Evolutionary conservation across 2,888 invertebrate genomes (phyloP).

Genomic region (Herminia tarsipennalis): DNA sequence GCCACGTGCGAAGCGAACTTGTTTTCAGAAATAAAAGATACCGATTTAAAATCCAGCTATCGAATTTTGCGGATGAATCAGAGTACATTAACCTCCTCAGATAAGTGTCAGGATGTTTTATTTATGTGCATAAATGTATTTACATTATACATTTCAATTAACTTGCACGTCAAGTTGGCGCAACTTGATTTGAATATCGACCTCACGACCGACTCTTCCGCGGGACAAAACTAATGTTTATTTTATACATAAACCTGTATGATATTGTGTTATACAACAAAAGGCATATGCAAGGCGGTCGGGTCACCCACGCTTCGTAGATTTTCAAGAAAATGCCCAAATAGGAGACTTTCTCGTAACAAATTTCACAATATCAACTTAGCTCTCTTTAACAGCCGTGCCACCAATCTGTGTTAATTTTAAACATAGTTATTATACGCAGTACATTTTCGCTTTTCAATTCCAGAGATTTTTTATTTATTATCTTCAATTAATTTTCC

Average conservation of each 20-base stretch:
- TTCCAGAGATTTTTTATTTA: too few relatives aligned
- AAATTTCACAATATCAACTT: too few relatives aligned
- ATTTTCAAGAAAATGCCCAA: conserved; percentile 17
- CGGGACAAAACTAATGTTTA: conserved; percentile 35
- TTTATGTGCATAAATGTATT: conserved; percentile 59
- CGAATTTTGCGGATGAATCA: conserved; percentile 55
- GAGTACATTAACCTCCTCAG: conserved; percentile 53
- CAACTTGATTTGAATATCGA: conserved; percentile 74
- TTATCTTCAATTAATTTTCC: too few relatives aligned
- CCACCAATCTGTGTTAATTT: too few relatives aligned
- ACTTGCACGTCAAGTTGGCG: conserved; percentile 66
- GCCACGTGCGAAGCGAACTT: too few relatives aligned
- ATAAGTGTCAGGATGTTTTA: conserved; percentile 43
- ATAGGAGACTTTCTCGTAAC: conserved; percentile 26
- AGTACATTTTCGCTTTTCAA: too few relatives aligned
- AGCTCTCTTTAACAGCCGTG: too few relatives aligned
- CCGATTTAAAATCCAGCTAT: too few relatives aligned
- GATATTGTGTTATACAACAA: conserved; percentile 12
- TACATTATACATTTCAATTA: conserved; percentile 78
- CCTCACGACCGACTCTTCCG: conserved; percentile 61
- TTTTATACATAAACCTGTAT: conserved; percentile 34
- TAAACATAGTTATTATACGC: too few relatives aligned
- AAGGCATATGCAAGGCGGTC: conserved; percentile 12
- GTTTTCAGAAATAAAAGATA: too few relatives aligned
- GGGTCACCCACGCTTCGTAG: conserved; percentile 24